phyloP scores from a whole-genome alignment of 2,888 invertebrate species.

The Sphaerophoria rueppellii region DNA sequence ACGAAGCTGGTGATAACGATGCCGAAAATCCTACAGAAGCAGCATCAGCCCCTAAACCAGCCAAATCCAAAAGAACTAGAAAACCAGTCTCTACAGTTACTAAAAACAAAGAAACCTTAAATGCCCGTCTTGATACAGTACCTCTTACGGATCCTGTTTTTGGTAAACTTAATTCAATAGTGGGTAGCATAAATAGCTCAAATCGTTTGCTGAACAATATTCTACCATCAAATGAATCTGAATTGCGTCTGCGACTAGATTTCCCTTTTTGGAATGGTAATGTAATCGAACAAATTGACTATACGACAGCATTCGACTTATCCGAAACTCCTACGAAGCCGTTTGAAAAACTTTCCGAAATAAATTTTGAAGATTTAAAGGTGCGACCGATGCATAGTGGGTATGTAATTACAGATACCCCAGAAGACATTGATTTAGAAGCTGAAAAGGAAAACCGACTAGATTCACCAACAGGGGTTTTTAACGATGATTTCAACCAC shows the following conservation, averaged over 20 bases:
- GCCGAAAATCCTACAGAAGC: slow-evolving; percentile 64
- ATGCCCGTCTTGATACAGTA: slow-evolving; percentile 80
- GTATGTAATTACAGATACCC: slow-evolving; percentile 79
- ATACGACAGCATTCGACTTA: slow-evolving; percentile 71
- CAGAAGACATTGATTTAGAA: slow-evolving; percentile 77
- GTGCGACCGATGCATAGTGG: slow-evolving; percentile 79
- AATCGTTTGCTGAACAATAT: slow-evolving; percentile 85
- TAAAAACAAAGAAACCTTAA: slow-evolving; percentile 81
- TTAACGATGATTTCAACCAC: slow-evolving; percentile 81
- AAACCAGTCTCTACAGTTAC: slow-evolving; percentile 79
- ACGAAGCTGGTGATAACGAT: slow-evolving; percentile 54
- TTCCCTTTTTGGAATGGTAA: slow-evolving; percentile 78
- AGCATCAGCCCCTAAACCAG: not conserved
- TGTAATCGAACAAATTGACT: slow-evolving; percentile 74
- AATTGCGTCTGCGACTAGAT: slow-evolving; percentile 78
- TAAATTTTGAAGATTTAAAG: slow-evolving; percentile 75
- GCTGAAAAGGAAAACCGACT: slow-evolving; percentile 72
- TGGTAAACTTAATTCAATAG: slow-evolving; percentile 84
- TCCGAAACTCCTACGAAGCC: slow-evolving; percentile 65
- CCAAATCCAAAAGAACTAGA: slow-evolving; percentile 76
- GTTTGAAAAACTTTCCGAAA: slow-evolving; percentile 75
- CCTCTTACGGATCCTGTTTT: slow-evolving; percentile 85
- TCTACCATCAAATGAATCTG: slow-evolving; percentile 83
- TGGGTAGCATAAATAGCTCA: slow-evolving; percentile 85
- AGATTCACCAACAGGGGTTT: slow-evolving; percentile 79